phyloP scores from a whole-genome alignment of 2,113 vertebrate species.

The Muntiacus muntjak region DNA sequence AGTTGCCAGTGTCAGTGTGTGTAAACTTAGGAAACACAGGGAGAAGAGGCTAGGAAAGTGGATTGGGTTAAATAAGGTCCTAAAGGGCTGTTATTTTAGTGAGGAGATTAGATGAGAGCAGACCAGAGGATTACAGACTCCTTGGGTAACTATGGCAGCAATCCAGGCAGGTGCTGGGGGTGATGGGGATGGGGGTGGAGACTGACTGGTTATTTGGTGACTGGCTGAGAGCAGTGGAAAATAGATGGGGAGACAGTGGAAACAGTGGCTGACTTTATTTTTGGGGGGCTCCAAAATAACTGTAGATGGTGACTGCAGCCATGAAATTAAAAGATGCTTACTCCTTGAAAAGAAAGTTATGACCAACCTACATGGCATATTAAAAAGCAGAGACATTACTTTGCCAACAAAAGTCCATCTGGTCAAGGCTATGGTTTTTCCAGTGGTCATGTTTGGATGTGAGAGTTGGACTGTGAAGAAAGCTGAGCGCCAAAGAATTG shows the following conservation, averaged over 20 bases:
- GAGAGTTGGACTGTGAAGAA: no score
- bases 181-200: neutral
- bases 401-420: no score
- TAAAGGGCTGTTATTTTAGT: neutral
- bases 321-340: no score
- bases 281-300: no score
- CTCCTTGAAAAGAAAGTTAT: no score
- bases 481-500: accelerated
- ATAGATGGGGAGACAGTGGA: no score
- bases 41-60: neutral
- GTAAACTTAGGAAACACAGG: neutral
- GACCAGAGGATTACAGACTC: neutral
- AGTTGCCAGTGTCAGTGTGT: neutral
- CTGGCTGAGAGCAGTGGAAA: neutral
- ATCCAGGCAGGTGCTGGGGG: neutral
- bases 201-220: neutral
- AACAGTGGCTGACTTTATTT: no score
- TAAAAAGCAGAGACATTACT: no score
- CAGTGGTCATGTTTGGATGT: no score
- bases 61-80: neutral
- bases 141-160: neutral
- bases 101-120: neutral
- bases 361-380: no score
- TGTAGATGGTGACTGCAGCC: no score
- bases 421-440: no score